phyloP scores from a whole-genome alignment of 2,888 invertebrate species.

The Tholera decimalis region DNA sequence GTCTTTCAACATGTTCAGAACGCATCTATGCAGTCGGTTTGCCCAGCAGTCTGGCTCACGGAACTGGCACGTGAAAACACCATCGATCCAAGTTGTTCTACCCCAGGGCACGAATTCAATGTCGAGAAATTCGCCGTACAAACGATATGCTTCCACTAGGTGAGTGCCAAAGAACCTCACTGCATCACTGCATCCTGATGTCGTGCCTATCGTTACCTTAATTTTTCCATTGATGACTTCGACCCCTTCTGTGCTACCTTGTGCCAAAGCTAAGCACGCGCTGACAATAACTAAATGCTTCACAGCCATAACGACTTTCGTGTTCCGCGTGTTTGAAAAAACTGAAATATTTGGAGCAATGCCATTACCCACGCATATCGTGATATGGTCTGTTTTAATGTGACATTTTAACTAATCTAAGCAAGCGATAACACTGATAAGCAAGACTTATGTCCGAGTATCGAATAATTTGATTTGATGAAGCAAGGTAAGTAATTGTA shows the following conservation, averaged over 20 bases:
- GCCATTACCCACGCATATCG: constrained; percentile 41
- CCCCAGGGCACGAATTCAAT: constrained; percentile 88
- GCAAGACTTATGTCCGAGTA: constrained; percentile 11
- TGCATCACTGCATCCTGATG: constrained; percentile 82
- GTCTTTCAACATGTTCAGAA: constrained; percentile 73
- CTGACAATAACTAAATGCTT: constrained; percentile 49
- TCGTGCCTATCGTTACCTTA: constrained; percentile 79
- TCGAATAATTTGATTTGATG: constrained; percentile 24
- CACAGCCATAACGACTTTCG: constrained; percentile 66
- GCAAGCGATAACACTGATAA: constrained; percentile 33
- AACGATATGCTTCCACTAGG: constrained; percentile 73
- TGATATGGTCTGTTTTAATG: constrained; percentile 38
- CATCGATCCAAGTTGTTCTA: constrained; percentile 73
- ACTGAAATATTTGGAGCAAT: constrained; percentile 56
- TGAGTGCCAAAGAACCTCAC: constrained; percentile 75
- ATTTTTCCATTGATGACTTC: constrained; percentile 79
- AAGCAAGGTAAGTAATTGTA: constrained; percentile 7
- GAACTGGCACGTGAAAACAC: constrained; percentile 78
- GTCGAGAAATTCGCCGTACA: constrained; percentile 79
- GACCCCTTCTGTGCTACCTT: constrained; percentile 56
- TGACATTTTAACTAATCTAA: constrained; percentile 24
- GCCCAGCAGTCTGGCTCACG: constrained; percentile 82
- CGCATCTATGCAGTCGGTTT: constrained; percentile 85
- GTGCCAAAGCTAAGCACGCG: constrained; percentile 53
- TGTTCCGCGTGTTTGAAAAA: constrained; percentile 23